Percentiles rank a stretch among this genome's conserved stretches.
These are phyloP conservation scores for Anthrax anthrax DNA, from an alignment of 2,888 invertebrate species.

Conservation along the genomic window DNA sequence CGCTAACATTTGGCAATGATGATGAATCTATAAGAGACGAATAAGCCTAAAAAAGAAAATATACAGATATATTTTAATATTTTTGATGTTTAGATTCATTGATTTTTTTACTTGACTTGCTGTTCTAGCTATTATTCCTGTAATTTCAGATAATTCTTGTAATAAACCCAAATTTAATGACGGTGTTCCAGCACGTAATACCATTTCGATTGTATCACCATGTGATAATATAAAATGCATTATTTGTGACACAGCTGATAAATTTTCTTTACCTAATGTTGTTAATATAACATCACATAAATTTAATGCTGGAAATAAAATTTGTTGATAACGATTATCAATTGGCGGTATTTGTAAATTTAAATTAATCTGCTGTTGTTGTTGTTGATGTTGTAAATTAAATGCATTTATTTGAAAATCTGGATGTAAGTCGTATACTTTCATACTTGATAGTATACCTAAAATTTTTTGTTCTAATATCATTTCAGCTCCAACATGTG, in stretches of 20 bases:
- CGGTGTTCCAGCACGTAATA: slow-evolving; percentile 55
- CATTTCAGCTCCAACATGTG: slow-evolving; percentile 49
- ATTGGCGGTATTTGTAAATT: slow-evolving; percentile 44
- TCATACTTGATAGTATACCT: slow-evolving; percentile 50
- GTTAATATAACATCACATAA: slow-evolving; percentile 70
- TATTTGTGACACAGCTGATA: slow-evolving; percentile 66
- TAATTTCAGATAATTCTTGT: slow-evolving; percentile 61
- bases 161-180: slow-evolving; percentile 50
- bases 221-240: slow-evolving; percentile 68
- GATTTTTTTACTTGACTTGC: slow-evolving; percentile 39
- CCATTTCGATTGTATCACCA: slow-evolving; percentile 63
- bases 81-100: too few species aligned
- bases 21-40: slow-evolving; percentile 23
- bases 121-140: slow-evolving; percentile 57
- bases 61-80: too few species aligned
- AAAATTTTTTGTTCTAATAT: slow-evolving; percentile 45
- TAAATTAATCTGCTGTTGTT: slow-evolving; percentile 16
- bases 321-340: slow-evolving; percentile 62
- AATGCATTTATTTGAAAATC: slow-evolving; percentile 37
- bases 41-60: slow-evolving; percentile 24
- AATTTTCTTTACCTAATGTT: slow-evolving; percentile 69
- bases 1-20: slow-evolving; percentile 37
- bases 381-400: slow-evolving; percentile 17
- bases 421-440: slow-evolving; percentile 57
- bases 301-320: slow-evolving; percentile 66